A percentile compares a stretch with the other conserved stretches of the same genome.
phyloP scores from a whole-genome alignment of 2,888 invertebrate genomes.

The Sclerodermus sp. region DNA sequence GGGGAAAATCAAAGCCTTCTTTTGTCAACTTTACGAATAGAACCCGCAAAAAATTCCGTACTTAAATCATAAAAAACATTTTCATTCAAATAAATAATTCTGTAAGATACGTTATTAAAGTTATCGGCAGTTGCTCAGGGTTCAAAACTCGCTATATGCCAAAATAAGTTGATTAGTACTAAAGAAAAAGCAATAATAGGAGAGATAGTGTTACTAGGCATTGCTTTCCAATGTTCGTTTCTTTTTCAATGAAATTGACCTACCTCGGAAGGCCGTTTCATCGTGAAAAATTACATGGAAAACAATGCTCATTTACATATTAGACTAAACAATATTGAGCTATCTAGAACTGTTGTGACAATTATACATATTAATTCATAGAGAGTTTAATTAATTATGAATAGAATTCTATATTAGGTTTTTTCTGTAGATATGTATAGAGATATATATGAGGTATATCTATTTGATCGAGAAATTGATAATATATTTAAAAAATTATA shows the following conservation, averaged over 20 bases:
- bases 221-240: too few relatives aligned
- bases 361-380: conserved; percentile 53
- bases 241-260: too few relatives aligned
- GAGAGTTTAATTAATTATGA: conserved; percentile 55
- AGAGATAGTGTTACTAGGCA: conserved; percentile 28
- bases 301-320: neutral
- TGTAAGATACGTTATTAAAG: conserved; percentile 32
- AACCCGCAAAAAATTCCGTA: neutral
- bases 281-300: neutral
- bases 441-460: conserved; percentile 44
- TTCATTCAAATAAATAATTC: conserved; percentile 8
- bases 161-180: conserved; percentile 52
- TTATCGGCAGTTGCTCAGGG: conserved; percentile 44
- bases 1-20: too few relatives aligned
- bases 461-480: conserved; percentile 53
- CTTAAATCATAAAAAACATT: conserved; percentile 4
- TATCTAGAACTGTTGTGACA: conserved; percentile 48
- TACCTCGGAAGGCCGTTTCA: conserved; percentile 21
- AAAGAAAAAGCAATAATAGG: conserved; percentile 54
- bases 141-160: conserved; percentile 51
- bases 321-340: conserved; percentile 26
- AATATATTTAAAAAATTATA: too few relatives aligned
- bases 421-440: conserved; percentile 56
- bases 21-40: too few relatives aligned
- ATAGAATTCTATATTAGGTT: conserved; percentile 55